Evolutionary conservation across 2,797 vertebrate genomes (phyloP), one percentile per base, ranked within the genome.

Genomic region (Xenentodon cancila): DNA sequence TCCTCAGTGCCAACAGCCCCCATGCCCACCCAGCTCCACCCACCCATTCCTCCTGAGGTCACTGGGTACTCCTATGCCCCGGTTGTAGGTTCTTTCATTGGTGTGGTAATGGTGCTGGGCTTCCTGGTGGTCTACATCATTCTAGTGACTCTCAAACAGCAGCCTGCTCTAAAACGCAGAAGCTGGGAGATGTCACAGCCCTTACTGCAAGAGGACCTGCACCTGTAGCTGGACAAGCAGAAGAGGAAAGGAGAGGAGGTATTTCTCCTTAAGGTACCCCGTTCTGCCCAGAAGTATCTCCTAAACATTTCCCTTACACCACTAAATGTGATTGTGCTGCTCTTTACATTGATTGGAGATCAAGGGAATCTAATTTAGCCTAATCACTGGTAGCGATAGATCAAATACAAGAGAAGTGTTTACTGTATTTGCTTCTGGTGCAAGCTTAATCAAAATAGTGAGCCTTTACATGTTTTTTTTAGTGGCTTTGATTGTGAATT

Each of bases 141-240:
- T 67, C 91, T 95, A 80, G 90, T 96, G 88, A 93, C 94, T 20
- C 82, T 81, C 2, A 89, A 88, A 49, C 95, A 95, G 57, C 79
- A 93, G 42, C 93, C 93, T 9, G 64, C 86, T 16, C 76, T 93
- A 52, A 92, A 88, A 46, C 82, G 93, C 56, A 87, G 79, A 64
- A 92, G 90, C 71, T 83, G 90, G 74, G 96, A 97, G 91, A 96
- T 95, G 87, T 91, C 93, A 9, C 94, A 95, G 84, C 96, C 96
- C 0, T 89, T 97, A 61, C 86, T 98, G 80, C 94, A 94, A 77
- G 92, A 93, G 34, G 94, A 93, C 79, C 51, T 88, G 68, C 90
- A 75, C 42, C 85, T 88, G 84, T 91, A 92, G 86, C 51, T n/a
- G 59, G 66, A 58, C 53, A 70, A 47, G 43, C 9, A 3, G 63